Evolutionary conservation across 1,140 invertebrate species (phyloP), one percentile per base, ranked within the genome.

Genomic region (Drosophila carrolli): DNA sequence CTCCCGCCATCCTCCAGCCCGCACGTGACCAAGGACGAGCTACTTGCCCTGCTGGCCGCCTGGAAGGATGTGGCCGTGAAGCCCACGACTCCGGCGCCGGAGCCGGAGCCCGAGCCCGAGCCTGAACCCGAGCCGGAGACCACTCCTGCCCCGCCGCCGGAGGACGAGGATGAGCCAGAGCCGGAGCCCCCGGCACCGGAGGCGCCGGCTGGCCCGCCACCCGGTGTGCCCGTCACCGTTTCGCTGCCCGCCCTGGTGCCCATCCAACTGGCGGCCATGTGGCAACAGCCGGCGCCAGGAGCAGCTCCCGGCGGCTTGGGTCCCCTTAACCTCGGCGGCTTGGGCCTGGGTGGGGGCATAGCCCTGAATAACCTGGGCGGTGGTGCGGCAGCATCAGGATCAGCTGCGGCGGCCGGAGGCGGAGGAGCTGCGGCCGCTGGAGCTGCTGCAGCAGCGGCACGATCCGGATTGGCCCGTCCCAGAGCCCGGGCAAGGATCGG

Each of bases 221-320:
- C 90, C 2, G 81, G 83, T n/a, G 86, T 90, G 0, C 90, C 90
- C 4, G 51, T 91, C 4, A 91, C 90, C 10, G 90, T 91, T 5
- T 91, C 90, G 5, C 48, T 91, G 67, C 90, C 90, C 32, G 90
- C 90, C n/a, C 79, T 91, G 53, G 90, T 91, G 48, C 90, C 90
- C 60, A 91, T 91, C 8, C 90, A 91, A 59, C 50, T 91, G n/a
- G 86, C 90, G 2, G 90, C 90, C 27, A 91, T 91, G 90, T 91
- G 86, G 53, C 81, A 77, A 7, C 78, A 85, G 29, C 90, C 90
- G 0, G 68, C 56, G 4, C 90, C 83, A 0, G 84, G 83, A 0
- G 73, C 75, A 38, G 80, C 40, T 4, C 1, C 50, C 5, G 58
- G 78, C 19, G 62, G 70, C 4, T 27, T 74, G 5, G 58, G 84